phyloP scores from a whole-genome alignment of 2,888 invertebrate genomes.

The Baccha elongata region DNA sequence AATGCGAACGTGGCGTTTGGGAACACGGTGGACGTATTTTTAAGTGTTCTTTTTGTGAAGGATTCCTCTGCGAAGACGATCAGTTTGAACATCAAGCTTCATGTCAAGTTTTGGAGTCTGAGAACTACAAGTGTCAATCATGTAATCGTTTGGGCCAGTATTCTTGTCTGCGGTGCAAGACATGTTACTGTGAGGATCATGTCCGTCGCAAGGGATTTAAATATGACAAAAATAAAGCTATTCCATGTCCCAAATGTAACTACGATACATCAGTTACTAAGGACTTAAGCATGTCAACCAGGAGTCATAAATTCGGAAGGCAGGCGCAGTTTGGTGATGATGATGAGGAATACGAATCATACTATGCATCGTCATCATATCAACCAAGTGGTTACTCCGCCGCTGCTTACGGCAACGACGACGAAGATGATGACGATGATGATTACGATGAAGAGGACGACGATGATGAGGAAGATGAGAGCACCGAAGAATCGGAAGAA shows the following conservation, averaged over 20 bases:
- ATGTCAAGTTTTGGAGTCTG: slow-evolving; percentile 96
- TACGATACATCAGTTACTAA: slow-evolving; percentile 96
- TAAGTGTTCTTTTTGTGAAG: slow-evolving; percentile 94
- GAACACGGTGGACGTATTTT: slow-evolving; percentile 97
- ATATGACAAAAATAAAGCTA: slow-evolving; percentile 90
- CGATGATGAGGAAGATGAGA: slow-evolving; percentile 75
- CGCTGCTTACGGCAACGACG: slow-evolving; percentile 76
- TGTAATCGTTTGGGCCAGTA: slow-evolving; percentile 97
- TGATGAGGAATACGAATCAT: slow-evolving; percentile 85
- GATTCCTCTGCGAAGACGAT: slow-evolving; percentile 88
- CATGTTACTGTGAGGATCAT: slow-evolving; percentile 98
- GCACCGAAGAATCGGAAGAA: slow-evolving; percentile 75
- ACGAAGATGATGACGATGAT: slow-evolving; percentile 83
- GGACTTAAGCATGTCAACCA: slow-evolving; percentile 97
- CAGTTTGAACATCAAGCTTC: slow-evolving; percentile 95
- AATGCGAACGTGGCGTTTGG: slow-evolving; percentile 97
- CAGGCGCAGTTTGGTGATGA: slow-evolving; percentile 87
- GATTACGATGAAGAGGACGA: slow-evolving; percentile 80
- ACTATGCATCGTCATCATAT: slow-evolving; percentile 74
- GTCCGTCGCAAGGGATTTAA: slow-evolving; percentile 95
- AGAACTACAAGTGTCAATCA: slow-evolving; percentile 97
- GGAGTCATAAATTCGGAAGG: slow-evolving; percentile 94
- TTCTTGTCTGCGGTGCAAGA: slow-evolving; percentile 97
- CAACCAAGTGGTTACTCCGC: slow-evolving; percentile 76
- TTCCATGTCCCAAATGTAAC: slow-evolving; percentile 97